Base-by-base conservation (phyloP, 2,797 vertebrate genomes). In the Merluccius polli region DNA sequence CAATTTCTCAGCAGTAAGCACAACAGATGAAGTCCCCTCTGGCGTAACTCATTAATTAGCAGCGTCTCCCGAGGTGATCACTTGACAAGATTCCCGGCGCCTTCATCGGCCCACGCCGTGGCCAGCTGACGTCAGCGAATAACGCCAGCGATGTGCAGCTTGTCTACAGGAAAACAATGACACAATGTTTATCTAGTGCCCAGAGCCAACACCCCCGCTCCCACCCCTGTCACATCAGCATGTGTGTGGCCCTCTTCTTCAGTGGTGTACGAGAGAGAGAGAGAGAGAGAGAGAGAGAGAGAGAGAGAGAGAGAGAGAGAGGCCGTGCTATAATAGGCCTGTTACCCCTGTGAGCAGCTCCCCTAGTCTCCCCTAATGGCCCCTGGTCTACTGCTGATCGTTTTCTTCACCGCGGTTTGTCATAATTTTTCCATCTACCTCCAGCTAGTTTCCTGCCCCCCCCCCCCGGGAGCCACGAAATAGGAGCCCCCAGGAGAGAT, bases 41-140 rank as follows among this genome's bases (percentile, higher is more conserved):
- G 83, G 82, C 75, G 79, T 70, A 87, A 82, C 81, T 90, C 79
- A 91, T 92, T 93, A 93, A 94, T 93, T 92, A 93, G 92, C 89
- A 87, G 90, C 81, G 82, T 87, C 85, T 90, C 89, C 81, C 85
- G 79, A 83, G 52, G 52, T 24, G 52, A 59, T 24, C 52, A 59
- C 52, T 59, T 59, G 52, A 59, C 52, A 59, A 59, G 52, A 59
- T 24, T 59, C 21, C 52, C 52, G 9, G 9, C 52, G 8, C 21
- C 21, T 59, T 59, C 52, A 59, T 59, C 52, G 52, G 21, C 4
- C 44, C 16, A 12, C 48, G 5, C 18, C 18, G 21, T 5, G 1
- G 5, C 16, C 21, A 24, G 21, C 52, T 59, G 52, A 59, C 52
- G 1, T 24, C 7, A 24, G 52, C 52, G 16, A 7, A 59, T 59